phyloP scores from a whole-genome alignment of 2,888 invertebrate genomes.

The Argyresthia goedartella region DNA sequence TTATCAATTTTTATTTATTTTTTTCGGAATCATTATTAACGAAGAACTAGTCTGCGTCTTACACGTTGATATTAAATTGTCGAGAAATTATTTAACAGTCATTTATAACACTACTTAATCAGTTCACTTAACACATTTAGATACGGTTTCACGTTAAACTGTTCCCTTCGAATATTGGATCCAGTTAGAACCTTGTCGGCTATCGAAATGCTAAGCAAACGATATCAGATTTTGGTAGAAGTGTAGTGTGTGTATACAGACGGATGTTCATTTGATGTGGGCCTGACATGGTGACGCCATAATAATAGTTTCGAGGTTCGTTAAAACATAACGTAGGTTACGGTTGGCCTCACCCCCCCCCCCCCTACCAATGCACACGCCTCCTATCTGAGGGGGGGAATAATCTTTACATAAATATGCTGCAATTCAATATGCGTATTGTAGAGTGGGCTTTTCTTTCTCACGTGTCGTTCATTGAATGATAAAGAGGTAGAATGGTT shows the following conservation, averaged over 20 bases:
- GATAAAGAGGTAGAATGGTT: no score
- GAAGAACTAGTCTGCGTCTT: constrained; percentile 27
- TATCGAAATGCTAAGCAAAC: constrained; percentile 30
- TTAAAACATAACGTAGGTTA: constrained; percentile 61
- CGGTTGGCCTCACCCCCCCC: constrained; percentile 46
- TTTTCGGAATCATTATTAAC: constrained; percentile 49
- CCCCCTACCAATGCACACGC: constrained; percentile 10
- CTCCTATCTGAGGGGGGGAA: not conserved
- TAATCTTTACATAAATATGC: not conserved
- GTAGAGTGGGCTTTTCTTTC: constrained; percentile 1
- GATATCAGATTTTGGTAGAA: constrained; percentile 45
- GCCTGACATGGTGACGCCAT: constrained; percentile 61
- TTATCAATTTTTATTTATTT: constrained; percentile 32
- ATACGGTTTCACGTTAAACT: constrained; percentile 23
- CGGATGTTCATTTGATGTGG: constrained; percentile 61
- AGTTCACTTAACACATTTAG: constrained; percentile 14
- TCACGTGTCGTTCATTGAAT: not conserved
- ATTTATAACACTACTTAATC: constrained; percentile 46
- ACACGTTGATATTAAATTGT: constrained; percentile 56
- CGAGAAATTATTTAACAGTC: constrained; percentile 50
- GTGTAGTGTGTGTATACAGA: constrained; percentile 44
- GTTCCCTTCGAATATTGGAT: constrained; percentile 6
- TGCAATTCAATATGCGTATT: not conserved
- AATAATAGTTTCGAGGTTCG: constrained; percentile 60
- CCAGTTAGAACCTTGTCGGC: constrained; percentile 29